Conservation (phyloP, 2,888 invertebrate species). For the Leptothorax acervorum region DNA sequence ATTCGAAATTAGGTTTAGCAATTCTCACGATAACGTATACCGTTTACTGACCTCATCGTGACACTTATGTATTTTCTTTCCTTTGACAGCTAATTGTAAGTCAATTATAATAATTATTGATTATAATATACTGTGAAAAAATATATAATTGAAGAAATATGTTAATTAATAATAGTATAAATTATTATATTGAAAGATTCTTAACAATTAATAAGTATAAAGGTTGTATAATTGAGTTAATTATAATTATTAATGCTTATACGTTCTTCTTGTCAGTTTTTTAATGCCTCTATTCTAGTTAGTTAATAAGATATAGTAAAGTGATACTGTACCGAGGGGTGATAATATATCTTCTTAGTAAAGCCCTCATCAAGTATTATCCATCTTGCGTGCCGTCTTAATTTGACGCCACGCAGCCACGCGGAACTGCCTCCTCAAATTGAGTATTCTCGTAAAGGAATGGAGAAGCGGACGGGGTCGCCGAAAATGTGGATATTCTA, state of each 20-base stretch:
- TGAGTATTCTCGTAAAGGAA: slow-evolving; percentile 57
- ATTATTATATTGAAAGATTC: not conserved
- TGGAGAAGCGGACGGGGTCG: slow-evolving; percentile 35
- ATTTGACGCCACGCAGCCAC: slow-evolving; percentile 52
- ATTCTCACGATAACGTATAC: not conserved
- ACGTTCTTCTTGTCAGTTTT: not conserved
- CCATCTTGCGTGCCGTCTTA: slow-evolving; percentile 55
- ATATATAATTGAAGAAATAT: not conserved
- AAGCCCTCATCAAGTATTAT: slow-evolving; percentile 46
- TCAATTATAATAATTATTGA: not conserved
- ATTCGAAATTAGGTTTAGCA: slow-evolving; percentile 23
- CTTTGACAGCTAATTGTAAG: too few relatives aligned
- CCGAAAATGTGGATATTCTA: slow-evolving; percentile 65
- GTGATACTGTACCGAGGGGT: not conserved
- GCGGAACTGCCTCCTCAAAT: slow-evolving; percentile 52
- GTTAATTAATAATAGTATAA: not conserved
- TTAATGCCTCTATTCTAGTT: not conserved
- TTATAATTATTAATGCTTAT: not conserved
- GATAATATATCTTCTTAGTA: slow-evolving; percentile 20
- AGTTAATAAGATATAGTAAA: slow-evolving; percentile 5
- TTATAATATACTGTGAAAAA: not conserved
- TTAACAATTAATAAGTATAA: not conserved
- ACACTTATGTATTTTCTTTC: not conserved
- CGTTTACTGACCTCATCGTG: not conserved
- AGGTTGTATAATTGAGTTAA: not conserved